Evolutionary conservation across 2,113 vertebrate genomes (phyloP), one percentile per base, ranked within the genome.

Genomic region (Numida meleagris): DNA sequence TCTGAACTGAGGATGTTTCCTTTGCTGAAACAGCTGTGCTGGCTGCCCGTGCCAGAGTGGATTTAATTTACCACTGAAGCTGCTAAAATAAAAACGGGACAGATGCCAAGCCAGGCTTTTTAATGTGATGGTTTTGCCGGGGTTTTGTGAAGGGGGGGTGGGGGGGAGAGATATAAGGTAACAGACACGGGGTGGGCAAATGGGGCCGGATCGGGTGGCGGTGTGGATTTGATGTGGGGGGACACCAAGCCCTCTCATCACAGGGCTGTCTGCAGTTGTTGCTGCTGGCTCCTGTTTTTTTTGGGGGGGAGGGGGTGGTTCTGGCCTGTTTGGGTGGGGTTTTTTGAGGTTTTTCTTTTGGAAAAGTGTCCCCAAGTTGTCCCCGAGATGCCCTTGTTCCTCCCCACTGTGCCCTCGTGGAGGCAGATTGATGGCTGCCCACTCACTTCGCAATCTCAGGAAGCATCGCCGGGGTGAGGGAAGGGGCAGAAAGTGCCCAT

Each of bases 1-100:
- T 93, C 82, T 94, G 88, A 82, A 79, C 82, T 62, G 77, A 74
- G 78, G 90, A 82, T 89, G 93, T 94, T 74, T 91, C 93, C 80
- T 96, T 91, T 92, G 94, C 95, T 92, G 91, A 58, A 96, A 88
- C 96, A 97, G 96, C 96, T 97, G 97, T 82, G 95, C 82, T 79
- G 86, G 82, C 72, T 73, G 80, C 7, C 90, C 62, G 63, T 85
- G 91, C 96, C 73, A 48, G 82, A 77, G 88, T 87, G 93, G 89
- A 88, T 97, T 93, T 85, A 87, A 95, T 97, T 92, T 79, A 93
- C 86, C 93, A 83, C 94, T 86, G 91, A 88, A 93, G 91, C 93
- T 65, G 91, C 94, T 95, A 86, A 95, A 94, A 94, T 78, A 93
- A 62, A 72, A 96, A 76, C 0, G 58, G 93, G 93, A 90, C n/a